Evolutionary conservation across 2,888 invertebrate genomes (phyloP), one percentile per base, ranked within the genome.

Genomic region (Tridacna crocea): DNA sequence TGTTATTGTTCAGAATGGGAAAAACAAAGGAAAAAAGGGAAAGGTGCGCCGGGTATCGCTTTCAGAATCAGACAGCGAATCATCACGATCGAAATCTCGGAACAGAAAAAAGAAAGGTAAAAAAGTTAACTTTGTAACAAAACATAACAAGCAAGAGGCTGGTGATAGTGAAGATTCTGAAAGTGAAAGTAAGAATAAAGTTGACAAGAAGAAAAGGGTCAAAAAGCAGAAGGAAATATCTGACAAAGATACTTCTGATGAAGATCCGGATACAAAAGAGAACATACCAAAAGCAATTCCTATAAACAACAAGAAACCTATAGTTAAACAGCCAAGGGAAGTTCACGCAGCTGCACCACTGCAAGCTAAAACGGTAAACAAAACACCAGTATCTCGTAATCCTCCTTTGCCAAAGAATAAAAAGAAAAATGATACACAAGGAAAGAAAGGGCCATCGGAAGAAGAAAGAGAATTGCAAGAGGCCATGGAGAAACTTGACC

Each of bases 401-500:
- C 10, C 74, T 4, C 22, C 61, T 10, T n/a, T 36, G 19, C 55
- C 72, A n/a, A 73, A 73, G 36, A 58, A 55, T n/a, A 19, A 63
- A 24, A 17, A 27, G 8, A 27, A 36, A 0, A 47, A 61, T 17
- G 61, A 61, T 46, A 19, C 51, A 15, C 36, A 48, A 27, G 26
- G 15, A 19, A 75, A 65, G 55, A 75, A 66, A 26, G 51, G 24
- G 10, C 26, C 48, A 12, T 46, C 60, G 4, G 27, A 61, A 17
- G 83, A 83, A 11, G 82, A 86, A 10, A 48, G 68, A 22, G 83
- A 79, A 19, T 58, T 86, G 26, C 72, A 22, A 22, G 72, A 79
- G 46, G 79, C 86, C 2, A 46, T 86, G 2, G 80, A 83, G 27
- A 82, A 83, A 58, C 74, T 86, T 2, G 86, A 86, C 26, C 82